phyloP scores from a whole-genome alignment of 2,888 invertebrate species.

The Ochlodes sylvanus region DNA sequence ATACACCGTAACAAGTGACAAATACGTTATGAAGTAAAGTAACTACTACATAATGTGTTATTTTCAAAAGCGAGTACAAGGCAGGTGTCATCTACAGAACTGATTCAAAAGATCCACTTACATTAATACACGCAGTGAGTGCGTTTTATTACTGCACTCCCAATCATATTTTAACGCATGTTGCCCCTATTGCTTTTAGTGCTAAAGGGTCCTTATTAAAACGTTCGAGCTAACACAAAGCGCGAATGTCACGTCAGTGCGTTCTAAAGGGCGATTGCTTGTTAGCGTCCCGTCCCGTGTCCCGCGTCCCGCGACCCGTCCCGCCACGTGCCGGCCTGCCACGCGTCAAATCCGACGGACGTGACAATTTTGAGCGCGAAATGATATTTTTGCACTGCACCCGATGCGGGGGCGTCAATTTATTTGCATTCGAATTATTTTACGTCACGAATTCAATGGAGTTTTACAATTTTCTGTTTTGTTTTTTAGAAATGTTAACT shows the following conservation, averaged over 20 bases:
- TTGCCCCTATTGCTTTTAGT: constrained; percentile 36
- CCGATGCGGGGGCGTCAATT: constrained; percentile 53
- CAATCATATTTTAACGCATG: constrained; percentile 33
- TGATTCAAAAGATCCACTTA: constrained; percentile 25
- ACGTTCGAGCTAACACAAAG: constrained; percentile 38
- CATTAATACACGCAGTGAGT: constrained; percentile 30
- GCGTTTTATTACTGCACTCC: constrained; percentile 30
- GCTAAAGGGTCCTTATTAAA: constrained; percentile 38
- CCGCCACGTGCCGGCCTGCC: constrained; percentile 41
- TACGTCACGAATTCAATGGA: constrained; percentile 44
- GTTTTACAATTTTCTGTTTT: constrained; percentile 29
- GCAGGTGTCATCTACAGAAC: constrained; percentile 28
- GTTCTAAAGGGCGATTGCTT: constrained; percentile 38
- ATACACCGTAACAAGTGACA: too few relatives aligned
- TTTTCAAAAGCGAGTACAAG: background rate
- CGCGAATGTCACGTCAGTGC: constrained; percentile 38
- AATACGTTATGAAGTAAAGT: too few relatives aligned
- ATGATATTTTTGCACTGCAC: constrained; percentile 52
- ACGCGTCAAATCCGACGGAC: constrained; percentile 57
- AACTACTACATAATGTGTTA: too few relatives aligned
- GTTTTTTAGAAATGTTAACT: constrained; percentile 13
- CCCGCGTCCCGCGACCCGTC: constrained; percentile 27
- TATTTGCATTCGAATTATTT: constrained; percentile 56
- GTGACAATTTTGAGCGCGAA: constrained; percentile 58
- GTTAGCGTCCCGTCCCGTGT: constrained; percentile 26